These are phyloP conservation scores for Parazoanthus swiftii DNA, from an alignment of 92 coral and sea anemone genomes.

Conservation along the genomic window DNA sequence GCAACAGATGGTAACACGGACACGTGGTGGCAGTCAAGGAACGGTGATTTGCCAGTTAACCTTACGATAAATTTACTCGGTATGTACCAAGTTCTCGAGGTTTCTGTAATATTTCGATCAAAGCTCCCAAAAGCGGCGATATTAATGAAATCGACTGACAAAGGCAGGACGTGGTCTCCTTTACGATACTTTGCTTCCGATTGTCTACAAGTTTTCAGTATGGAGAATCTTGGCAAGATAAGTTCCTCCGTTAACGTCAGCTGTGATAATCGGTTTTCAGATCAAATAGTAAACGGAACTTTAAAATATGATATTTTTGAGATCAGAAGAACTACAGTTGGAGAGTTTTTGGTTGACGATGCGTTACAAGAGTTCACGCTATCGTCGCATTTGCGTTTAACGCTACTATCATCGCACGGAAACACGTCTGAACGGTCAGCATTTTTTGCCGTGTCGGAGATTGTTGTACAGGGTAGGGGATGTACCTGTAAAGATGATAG, in stretches of 20 bases:
- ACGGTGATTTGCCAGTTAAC: constrained; percentile 42
- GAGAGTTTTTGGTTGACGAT: constrained; percentile 25
- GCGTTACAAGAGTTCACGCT: constrained; percentile 45
- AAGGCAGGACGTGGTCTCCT: constrained; percentile 53
- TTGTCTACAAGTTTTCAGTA: constrained; percentile 32
- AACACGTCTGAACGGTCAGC: constrained; percentile 46
- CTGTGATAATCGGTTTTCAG: constrained; percentile 52
- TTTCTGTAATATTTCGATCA: constrained; percentile 46
- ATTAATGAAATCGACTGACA: constrained; percentile 46
- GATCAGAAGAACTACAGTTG: constrained; percentile 19
- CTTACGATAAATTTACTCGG: constrained; percentile 39
- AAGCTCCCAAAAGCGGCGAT: constrained; percentile 44
- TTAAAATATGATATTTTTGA: constrained; percentile 46
- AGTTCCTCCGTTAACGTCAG: constrained; percentile 20
- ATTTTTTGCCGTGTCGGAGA: constrained; percentile 53
- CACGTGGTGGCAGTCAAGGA: constrained; percentile 62
- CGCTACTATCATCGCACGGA: constrained; percentile 44
- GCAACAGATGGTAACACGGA: constrained; percentile 45
- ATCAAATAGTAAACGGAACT: constrained; percentile 35
- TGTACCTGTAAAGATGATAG: constrained; percentile 33
- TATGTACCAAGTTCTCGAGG: constrained; percentile 38
- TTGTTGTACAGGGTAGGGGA: constrained; percentile 44
- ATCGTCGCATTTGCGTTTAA: constrained; percentile 47
- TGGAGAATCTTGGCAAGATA: constrained; percentile 37
- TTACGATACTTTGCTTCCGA: constrained; percentile 51